Evolutionary conservation across 2,888 invertebrate genomes (phyloP).

Genomic region (Cylindroiulus punctatus): DNA sequence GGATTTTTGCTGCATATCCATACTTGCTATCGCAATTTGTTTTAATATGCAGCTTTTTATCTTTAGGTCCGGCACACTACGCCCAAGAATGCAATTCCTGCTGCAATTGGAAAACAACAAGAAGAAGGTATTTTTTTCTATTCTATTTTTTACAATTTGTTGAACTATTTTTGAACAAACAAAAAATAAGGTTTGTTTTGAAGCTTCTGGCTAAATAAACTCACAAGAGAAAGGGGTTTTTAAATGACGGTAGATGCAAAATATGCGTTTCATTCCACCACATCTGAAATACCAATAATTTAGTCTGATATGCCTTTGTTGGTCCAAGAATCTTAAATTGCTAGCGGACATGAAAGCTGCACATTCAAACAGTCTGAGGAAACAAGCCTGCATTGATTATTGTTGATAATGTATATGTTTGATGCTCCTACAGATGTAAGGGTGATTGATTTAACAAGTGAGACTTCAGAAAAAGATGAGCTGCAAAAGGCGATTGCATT

Average conservation of each 20-base stretch:
- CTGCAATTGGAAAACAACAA: constrained; percentile 1
- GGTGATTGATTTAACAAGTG: constrained; percentile 62
- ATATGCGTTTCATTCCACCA: too few species aligned
- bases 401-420: background rate
- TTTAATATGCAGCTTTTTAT: background rate
- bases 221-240: too few species aligned
- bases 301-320: too few species aligned
- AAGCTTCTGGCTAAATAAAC: background rate
- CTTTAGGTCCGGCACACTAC: background rate
- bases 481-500: constrained; percentile 67
- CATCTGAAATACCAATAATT: background rate
- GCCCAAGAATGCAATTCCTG: constrained; percentile 19
- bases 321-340: too few species aligned
- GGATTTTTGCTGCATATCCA: too few species aligned
- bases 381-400: background rate
- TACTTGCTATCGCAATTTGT: too few species aligned
- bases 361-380: background rate
- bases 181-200: background rate
- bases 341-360: too few species aligned
- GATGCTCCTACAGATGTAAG: constrained; percentile 54
- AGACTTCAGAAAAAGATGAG: constrained; percentile 63
- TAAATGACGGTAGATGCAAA: too few species aligned
- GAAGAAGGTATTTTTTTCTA: background rate
- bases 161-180: background rate
- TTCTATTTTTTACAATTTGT: background rate